Evolutionary conservation across 1,140 invertebrate species (phyloP).

Genomic region (Listronotus bonariensis): DNA sequence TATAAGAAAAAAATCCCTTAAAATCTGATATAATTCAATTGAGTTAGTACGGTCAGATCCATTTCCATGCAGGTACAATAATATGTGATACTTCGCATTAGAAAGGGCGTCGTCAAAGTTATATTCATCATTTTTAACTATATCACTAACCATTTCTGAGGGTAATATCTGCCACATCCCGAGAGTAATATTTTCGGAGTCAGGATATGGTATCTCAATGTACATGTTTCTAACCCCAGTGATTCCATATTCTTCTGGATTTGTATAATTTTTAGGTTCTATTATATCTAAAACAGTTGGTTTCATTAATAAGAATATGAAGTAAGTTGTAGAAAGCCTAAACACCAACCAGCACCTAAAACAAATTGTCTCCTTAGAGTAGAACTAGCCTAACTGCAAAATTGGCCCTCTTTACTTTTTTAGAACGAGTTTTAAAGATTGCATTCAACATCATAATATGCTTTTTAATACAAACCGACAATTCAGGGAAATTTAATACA

Average conservation of each 20-base stretch:
- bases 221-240: constrained; percentile 73
- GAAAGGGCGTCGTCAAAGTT: constrained; percentile 46
- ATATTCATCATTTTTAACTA: constrained; percentile 43
- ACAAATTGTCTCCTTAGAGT: too few species aligned
- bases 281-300: constrained; percentile 41
- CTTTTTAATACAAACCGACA: constrained; percentile 19
- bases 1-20: constrained; percentile 81
- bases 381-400: too few species aligned
- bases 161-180: constrained; percentile 64
- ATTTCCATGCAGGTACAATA: constrained; percentile 91
- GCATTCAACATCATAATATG: too few species aligned
- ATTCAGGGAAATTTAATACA: too few species aligned
- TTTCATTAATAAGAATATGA: too few species aligned
- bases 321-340: constrained; percentile 6
- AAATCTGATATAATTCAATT: constrained; percentile 80
- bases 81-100: constrained; percentile 59
- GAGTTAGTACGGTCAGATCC: constrained; percentile 77
- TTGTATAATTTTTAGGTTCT: constrained; percentile 38
- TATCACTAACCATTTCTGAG: constrained; percentile 44
- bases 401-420: too few species aligned
- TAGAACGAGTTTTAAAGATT: too few species aligned
- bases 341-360: constrained; percentile 2
- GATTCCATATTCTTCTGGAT: constrained; percentile 58
- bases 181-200: constrained; percentile 55
- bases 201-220: constrained; percentile 63